Conservation (phyloP, 2,888 invertebrate genomes). For the Bimastos eiseni region DNA sequence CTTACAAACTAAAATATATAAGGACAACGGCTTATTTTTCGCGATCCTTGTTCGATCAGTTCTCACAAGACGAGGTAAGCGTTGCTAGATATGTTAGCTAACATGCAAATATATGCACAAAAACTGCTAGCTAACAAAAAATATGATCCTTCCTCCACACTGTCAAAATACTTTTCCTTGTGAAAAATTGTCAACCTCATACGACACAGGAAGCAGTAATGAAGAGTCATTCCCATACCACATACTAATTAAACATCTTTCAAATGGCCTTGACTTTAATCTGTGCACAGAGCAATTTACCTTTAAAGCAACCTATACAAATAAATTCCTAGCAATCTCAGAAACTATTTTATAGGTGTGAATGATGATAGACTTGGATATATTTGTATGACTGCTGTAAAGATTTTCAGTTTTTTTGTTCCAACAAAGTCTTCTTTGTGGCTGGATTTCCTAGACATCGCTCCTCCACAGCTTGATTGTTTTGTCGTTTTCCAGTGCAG, state of each 20-base stretch:
- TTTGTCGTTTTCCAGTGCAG: conserved; percentile 96
- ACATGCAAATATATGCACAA: too few species aligned
- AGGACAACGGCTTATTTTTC: neutral
- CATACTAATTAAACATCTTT: neutral
- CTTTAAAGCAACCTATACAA: neutral
- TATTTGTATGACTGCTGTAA: neutral
- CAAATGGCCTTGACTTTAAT: neutral
- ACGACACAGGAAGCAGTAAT: neutral
- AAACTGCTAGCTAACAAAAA: neutral
- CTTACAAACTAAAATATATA: neutral
- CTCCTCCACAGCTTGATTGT: conserved; percentile 99
- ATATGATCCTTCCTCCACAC: neutral
- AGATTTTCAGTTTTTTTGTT: neutral
- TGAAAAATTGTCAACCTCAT: neutral
- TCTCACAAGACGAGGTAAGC: too few species aligned
- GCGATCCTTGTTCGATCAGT: too few species aligned
- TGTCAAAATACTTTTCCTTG: too few species aligned
- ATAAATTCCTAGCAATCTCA: neutral
- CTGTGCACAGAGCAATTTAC: neutral
- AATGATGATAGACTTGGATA: neutral
- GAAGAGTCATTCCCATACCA: neutral
- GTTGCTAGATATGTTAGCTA: too few species aligned
- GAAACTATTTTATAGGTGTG: neutral
- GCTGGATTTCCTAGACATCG: conserved; percentile 63
- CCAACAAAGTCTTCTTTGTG: neutral